phyloP scores from a whole-genome alignment of 2,888 invertebrate genomes.

The Conistra vaccinii region DNA sequence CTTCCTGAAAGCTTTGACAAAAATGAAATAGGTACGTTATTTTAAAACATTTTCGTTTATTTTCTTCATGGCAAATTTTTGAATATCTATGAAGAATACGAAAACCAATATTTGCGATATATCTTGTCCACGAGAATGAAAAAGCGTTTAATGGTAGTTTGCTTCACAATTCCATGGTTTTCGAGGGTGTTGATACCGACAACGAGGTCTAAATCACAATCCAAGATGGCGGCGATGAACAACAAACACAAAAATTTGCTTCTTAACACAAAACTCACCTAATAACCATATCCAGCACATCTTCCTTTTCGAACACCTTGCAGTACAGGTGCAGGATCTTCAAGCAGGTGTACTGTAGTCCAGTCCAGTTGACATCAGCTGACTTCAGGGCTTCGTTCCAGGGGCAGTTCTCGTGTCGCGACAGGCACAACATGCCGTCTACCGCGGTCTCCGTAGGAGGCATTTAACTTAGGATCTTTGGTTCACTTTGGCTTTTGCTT shows the following conservation, averaged over 20 bases:
- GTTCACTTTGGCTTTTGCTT: conserved; percentile 54
- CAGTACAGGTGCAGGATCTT: conserved; percentile 96
- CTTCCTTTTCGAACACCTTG: conserved; percentile 96
- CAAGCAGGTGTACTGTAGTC: conserved; percentile 95
- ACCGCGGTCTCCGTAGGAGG: conserved; percentile 86
- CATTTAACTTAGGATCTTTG: conserved; percentile 79
- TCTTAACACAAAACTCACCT: conserved; percentile 89
- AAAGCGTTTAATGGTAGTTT: neutral
- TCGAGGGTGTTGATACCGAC: too few species aligned
- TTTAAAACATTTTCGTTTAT: neutral
- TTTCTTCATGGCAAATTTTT: neutral
- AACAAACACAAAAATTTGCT: neutral
- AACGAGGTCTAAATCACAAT: neutral
- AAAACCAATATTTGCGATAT: too few species aligned
- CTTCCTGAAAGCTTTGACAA: neutral
- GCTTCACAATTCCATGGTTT: too few species aligned
- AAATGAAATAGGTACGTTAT: neutral
- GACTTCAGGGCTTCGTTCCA: conserved; percentile 90
- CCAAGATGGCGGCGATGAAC: neutral
- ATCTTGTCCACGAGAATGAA: neutral
- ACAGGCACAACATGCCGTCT: conserved; percentile 91
- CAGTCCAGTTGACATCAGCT: conserved; percentile 94
- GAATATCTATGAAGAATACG: too few species aligned
- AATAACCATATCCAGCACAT: conserved; percentile 94
- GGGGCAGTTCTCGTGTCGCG: conserved; percentile 92